Conservation (phyloP, 2,888 invertebrate species). For the Drosophila meridionalis region DNA sequence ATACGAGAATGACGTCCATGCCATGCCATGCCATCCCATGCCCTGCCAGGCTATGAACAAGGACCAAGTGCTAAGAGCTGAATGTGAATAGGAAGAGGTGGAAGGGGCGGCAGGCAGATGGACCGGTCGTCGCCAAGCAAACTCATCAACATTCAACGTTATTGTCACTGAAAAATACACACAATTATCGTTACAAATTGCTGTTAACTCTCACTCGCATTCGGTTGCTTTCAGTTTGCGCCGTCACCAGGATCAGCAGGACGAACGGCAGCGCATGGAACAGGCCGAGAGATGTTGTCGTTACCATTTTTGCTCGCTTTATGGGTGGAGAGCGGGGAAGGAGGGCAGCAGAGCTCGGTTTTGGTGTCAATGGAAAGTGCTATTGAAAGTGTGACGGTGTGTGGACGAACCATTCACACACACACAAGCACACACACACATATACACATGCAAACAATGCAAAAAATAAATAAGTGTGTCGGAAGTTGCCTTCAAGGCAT, state of each 20-base stretch:
- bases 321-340: not conserved
- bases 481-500: constrained; percentile 72
- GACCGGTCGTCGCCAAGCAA: constrained; percentile 64
- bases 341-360: constrained; percentile 38
- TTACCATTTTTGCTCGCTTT: constrained; percentile 43
- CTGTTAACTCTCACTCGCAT: constrained; percentile 72
- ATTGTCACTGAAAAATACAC: constrained; percentile 79
- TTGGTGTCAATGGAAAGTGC: constrained; percentile 74
- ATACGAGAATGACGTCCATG: constrained; percentile 41
- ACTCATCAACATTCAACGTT: constrained; percentile 79
- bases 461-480: constrained; percentile 68
- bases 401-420: constrained; percentile 53
- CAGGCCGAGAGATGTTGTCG: constrained; percentile 49
- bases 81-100: not conserved
- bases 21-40: constrained; percentile 20
- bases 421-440: constrained; percentile 20
- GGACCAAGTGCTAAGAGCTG: constrained; percentile 25
- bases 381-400: constrained; percentile 61
- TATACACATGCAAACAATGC: constrained; percentile 49
- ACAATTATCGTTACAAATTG: constrained; percentile 80
- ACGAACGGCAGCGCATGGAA: constrained; percentile 16
- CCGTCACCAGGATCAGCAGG: constrained; percentile 20
- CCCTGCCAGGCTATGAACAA: constrained; percentile 18
- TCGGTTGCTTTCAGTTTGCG: constrained; percentile 34
- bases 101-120: constrained; percentile 7